A percentile compares a stretch with the other conserved stretches of the same genome.
Conservation (phyloP, 2,888 invertebrate species). For the Epiblema foenella region DNA sequence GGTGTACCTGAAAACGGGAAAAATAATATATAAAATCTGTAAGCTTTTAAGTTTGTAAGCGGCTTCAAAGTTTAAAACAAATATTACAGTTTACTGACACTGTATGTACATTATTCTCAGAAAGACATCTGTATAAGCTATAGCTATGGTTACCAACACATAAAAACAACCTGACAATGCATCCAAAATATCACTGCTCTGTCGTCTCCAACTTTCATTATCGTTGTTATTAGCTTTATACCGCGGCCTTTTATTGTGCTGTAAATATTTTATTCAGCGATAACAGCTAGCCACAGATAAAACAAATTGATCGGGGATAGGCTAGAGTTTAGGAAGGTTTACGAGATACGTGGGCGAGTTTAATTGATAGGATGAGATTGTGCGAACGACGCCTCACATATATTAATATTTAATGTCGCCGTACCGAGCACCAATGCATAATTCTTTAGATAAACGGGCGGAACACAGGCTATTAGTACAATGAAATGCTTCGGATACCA, state of each 20-base stretch:
- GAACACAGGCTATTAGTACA: slow-evolving; percentile 50
- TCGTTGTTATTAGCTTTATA: slow-evolving; percentile 75
- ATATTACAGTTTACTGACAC: slow-evolving; percentile 32
- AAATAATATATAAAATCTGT: too few species aligned
- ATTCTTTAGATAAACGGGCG: slow-evolving; percentile 60
- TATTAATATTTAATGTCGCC: slow-evolving; percentile 72
- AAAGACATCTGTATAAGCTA: slow-evolving; percentile 23
- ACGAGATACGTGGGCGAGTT: slow-evolving; percentile 72
- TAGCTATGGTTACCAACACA: slow-evolving; percentile 19
- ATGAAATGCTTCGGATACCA: slow-evolving; percentile 46
- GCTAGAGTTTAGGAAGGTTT: slow-evolving; percentile 68
- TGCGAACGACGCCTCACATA: slow-evolving; percentile 68
- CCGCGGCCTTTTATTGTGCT: slow-evolving; percentile 78
- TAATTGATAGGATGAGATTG: slow-evolving; percentile 78
- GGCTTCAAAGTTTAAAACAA: slow-evolving; percentile 15
- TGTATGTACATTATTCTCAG: slow-evolving; percentile 18
- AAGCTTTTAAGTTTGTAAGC: too few species aligned
- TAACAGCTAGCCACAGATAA: slow-evolving; percentile 77
- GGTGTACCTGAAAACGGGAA: too few species aligned
- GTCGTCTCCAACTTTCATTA: slow-evolving; percentile 66
- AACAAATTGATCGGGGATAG: slow-evolving; percentile 78
- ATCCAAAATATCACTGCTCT: slow-evolving; percentile 38
- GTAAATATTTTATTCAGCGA: slow-evolving; percentile 81
- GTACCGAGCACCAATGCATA: slow-evolving; percentile 64
- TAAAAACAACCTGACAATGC: slow-evolving; percentile 39